Conservation (phyloP, 2,888 invertebrate species). For the Eledona agricola region DNA sequence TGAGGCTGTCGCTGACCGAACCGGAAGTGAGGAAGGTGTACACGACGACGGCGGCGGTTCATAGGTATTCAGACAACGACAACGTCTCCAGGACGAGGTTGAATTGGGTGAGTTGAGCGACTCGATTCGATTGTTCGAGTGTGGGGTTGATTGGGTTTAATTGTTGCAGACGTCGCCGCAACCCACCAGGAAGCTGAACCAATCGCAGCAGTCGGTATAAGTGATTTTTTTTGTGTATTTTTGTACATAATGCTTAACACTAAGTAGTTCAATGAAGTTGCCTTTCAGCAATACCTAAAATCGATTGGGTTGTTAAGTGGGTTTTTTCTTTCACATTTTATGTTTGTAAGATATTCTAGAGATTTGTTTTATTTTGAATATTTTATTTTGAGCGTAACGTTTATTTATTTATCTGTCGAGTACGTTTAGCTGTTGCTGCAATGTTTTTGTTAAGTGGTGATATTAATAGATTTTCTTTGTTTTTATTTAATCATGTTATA, state of each 20-base stretch:
- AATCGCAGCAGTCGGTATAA: constrained; percentile 56
- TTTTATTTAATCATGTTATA: constrained; percentile 9
- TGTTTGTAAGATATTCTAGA: constrained; percentile 35
- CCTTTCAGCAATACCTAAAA: constrained; percentile 41
- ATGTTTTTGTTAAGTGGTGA: constrained; percentile 29
- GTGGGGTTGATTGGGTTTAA: constrained; percentile 36
- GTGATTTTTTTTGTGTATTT: constrained; percentile 21
- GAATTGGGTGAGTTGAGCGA: constrained; percentile 46
- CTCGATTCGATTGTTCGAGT: not conserved
- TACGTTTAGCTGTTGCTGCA: constrained; percentile 13
- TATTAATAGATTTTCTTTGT: constrained; percentile 18
- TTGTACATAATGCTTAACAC: constrained; percentile 34
- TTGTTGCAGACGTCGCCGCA: constrained; percentile 57
- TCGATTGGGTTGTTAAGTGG: constrained; percentile 29
- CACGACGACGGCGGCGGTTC: constrained; percentile 57
- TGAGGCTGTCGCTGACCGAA: constrained; percentile 50
- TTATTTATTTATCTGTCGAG: constrained; percentile 22
- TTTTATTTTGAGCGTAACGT: constrained; percentile 30
- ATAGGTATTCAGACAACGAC: constrained; percentile 57
- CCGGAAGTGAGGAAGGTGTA: constrained; percentile 50
- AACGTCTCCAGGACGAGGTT: constrained; percentile 40
- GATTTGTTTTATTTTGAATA: constrained; percentile 35
- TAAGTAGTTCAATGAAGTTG: constrained; percentile 38
- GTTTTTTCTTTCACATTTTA: constrained; percentile 26
- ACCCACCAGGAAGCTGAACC: constrained; percentile 53